phyloP scores from a whole-genome alignment of 2,888 invertebrate species.

The Ennomos quercinarius region DNA sequence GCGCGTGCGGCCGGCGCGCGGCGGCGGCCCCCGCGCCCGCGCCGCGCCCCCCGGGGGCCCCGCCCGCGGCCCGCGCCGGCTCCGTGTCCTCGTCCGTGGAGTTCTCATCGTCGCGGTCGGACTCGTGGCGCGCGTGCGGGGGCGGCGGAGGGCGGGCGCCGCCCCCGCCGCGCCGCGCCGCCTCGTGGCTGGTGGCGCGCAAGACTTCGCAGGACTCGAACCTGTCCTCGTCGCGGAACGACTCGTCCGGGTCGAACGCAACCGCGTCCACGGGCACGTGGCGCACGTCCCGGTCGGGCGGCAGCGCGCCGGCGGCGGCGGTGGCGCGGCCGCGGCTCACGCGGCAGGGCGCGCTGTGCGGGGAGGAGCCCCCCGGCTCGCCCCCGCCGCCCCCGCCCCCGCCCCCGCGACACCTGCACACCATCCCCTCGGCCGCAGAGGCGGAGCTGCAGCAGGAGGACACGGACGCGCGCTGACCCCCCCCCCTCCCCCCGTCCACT shows the following conservation, averaged over 20 bases:
- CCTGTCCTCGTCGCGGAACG: conserved; percentile 95
- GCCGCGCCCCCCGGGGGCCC: conserved; percentile 60
- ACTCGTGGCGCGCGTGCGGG: conserved; percentile 93
- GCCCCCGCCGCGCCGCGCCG: conserved; percentile 92
- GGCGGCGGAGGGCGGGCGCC: conserved; percentile 85
- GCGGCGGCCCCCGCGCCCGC: conserved; percentile 50
- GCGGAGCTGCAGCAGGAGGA: conserved; percentile 65
- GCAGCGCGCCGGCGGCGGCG: conserved; percentile 91
- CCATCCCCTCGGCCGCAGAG: conserved; percentile 76
- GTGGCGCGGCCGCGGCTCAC: conserved; percentile 92
- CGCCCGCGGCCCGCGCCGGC: conserved; percentile 87
- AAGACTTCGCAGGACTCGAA: conserved; percentile 97
- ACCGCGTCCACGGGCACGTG: conserved; percentile 96
- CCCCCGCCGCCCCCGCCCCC: conserved; percentile 47
- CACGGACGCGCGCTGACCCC: conserved; percentile 53
- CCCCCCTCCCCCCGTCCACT: conserved; percentile 17
- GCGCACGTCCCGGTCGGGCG: conserved; percentile 94
- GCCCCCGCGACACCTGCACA: conserved; percentile 66
- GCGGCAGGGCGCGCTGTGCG: conserved; percentile 92
- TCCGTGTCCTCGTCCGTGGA: conserved; percentile 96
- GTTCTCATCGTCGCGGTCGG: conserved; percentile 94
- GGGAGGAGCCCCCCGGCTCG: conserved; percentile 87
- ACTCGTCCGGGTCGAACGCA: conserved; percentile 95
- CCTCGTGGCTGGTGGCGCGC: conserved; percentile 95
- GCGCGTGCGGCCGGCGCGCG: conserved; percentile 57